A percentile compares a stretch with the other conserved stretches of the same genome.
Conservation (phyloP, 2,888 invertebrate genomes). For the Drosophila cognata region DNA sequence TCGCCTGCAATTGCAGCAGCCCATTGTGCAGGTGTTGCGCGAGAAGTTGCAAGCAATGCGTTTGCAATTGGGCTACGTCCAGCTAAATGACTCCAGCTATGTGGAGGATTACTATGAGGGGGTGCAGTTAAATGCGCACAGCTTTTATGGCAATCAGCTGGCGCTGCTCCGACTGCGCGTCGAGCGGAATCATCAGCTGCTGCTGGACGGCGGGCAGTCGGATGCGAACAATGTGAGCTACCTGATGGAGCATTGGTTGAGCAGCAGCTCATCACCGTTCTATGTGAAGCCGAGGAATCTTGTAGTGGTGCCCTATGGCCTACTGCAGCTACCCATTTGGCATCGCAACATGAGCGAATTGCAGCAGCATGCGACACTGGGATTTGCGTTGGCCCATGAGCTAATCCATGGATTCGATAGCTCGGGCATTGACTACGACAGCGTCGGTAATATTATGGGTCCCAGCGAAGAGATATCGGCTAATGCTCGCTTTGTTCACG, state of each 20-base stretch:
- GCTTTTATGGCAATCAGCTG: conserved; percentile 82
- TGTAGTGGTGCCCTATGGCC: conserved; percentile 78
- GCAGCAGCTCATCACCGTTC: conserved; percentile 81
- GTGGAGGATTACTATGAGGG: conserved; percentile 74
- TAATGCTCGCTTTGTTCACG: conserved; percentile 72
- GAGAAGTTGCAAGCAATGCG: conserved; percentile 78
- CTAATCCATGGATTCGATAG: conserved; percentile 82
- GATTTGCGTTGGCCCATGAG: conserved; percentile 82
- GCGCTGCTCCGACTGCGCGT: conserved; percentile 69
- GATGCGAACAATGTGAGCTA: conserved; percentile 58
- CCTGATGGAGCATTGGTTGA: conserved; percentile 66
- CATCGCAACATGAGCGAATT: conserved; percentile 74
- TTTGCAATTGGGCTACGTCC: conserved; percentile 77
- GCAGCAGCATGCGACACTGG: conserved; percentile 78
- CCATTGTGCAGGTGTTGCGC: conserved; percentile 71
- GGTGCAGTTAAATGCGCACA: conserved; percentile 66
- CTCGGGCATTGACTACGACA: conserved; percentile 81
- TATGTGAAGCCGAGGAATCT: conserved; percentile 80
- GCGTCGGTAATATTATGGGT: conserved; percentile 81
- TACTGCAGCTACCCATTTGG: conserved; percentile 79
- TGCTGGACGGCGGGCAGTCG: conserved; percentile 29
- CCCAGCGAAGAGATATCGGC: conserved; percentile 80
- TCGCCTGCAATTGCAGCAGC: conserved; percentile 70
- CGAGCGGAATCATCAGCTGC: conserved; percentile 65
- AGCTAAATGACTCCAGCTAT: conserved; percentile 65